A percentile compares a stretch with the other conserved stretches of the same genome.
Conservation (phyloP, 2,797 vertebrate species). For the Malacoraja senta region DNA sequence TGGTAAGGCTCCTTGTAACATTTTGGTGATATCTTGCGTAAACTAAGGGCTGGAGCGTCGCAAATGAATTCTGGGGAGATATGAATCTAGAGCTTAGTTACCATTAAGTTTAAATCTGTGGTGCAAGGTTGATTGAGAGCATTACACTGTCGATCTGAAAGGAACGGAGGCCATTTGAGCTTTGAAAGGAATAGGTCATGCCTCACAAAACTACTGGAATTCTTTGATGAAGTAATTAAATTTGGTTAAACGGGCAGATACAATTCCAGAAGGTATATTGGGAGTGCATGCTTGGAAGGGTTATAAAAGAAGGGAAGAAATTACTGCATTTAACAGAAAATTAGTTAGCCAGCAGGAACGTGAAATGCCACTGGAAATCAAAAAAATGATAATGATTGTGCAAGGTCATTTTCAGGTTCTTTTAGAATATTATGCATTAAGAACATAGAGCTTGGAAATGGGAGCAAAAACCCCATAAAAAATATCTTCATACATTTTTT, state of each 20-base stretch:
- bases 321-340: neutral
- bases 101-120: neutral
- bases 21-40: neutral
- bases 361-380: neutral
- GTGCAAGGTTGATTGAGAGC: neutral
- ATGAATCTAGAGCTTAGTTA: neutral
- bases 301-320: neutral
- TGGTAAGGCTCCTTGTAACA: neutral
- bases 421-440: neutral
- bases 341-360: neutral
- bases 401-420: neutral
- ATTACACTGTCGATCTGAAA: neutral
- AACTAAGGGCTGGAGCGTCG: neutral
- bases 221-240: neutral
- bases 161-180: neutral
- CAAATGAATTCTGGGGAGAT: neutral
- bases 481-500: too few relatives aligned
- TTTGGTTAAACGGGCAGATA: neutral
- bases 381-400: neutral
- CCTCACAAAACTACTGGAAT: neutral
- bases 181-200: neutral
- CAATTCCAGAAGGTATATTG: neutral
- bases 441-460: neutral
- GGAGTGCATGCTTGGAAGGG: neutral
- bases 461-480: neutral